phyloP scores from a whole-genome alignment of 2,797 vertebrate genomes.

The Xenopus petersii region DNA sequence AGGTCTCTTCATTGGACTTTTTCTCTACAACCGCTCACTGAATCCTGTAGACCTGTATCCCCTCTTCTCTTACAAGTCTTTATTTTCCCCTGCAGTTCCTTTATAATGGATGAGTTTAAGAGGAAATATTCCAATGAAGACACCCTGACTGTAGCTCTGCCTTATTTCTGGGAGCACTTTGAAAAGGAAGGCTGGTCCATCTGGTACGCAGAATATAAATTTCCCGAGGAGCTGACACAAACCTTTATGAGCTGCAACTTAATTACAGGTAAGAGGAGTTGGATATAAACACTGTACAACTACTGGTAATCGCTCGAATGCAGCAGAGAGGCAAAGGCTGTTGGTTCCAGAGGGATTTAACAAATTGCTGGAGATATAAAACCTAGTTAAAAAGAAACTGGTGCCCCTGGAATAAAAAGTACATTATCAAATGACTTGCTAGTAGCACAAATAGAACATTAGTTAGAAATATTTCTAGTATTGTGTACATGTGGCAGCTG shows the following conservation, averaged over 20 bases:
- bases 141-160: constrained; percentile 80
- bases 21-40: too few species aligned
- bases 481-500: too few species aligned
- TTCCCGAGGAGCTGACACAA: constrained; percentile 77
- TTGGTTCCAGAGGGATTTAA: too few species aligned
- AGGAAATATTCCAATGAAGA: constrained; percentile 94
- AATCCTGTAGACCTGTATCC: too few species aligned
- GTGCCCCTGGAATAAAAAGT: too few species aligned
- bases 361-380: too few species aligned
- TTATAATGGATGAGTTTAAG: constrained; percentile 91
- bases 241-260: constrained; percentile 95
- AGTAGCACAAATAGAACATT: too few species aligned
- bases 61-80: neutral
- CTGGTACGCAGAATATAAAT: constrained; percentile 86
- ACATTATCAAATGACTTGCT: too few species aligned
- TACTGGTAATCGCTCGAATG: too few species aligned
- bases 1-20: constrained; percentile 64
- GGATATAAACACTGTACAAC: neutral
- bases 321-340: too few species aligned
- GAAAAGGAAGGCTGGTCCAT: constrained; percentile 87
- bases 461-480: too few species aligned
- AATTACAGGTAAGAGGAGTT: constrained; percentile 73
- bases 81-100: constrained; percentile 62
- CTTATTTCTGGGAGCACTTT: constrained; percentile 89
- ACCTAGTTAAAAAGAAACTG: too few species aligned